Base-by-base conservation (phyloP, 2,113 vertebrate genomes). In the Podilymbus podiceps region DNA sequence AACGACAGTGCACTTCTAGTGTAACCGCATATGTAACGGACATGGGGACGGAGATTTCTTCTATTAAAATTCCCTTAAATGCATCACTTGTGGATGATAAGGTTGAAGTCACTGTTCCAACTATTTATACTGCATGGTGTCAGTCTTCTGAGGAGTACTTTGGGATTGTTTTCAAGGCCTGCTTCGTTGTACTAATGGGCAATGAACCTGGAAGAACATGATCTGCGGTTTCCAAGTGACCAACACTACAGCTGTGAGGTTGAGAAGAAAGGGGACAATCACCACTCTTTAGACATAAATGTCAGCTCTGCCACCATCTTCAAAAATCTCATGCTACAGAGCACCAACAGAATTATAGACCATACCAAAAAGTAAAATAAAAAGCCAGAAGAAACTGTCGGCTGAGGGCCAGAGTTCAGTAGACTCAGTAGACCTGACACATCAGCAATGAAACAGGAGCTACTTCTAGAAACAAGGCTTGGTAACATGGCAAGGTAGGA, bases 61-160 rank as follows among this genome's bases (percentile, higher is more conserved):
- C 10, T 13, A 9, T 47, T 59, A 49, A 58, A 73, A 77, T 23
- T 50, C 10, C 6, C 50, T 7, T 6, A 71, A 63, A 86, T 13
- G 13, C 6, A 52, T 9, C 8, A 28, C 5, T 2, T 33, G 7
- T n/a, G 8, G 13, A 3, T 5, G 17, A 31, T 42, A 42, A 69
- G 5, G 6, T 24, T 71, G 63, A 71, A 35, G 47, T 85, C 21
- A 22, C 19, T 3, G 38, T 83, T 88, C 2, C 31, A 73, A 27
- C 3, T 10, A 35, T 25, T 52, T 52, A 52, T 8, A 2, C 17
- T 23, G 5, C 0, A 0, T n/a, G 11, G 5, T 59, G 28, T 35
- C 2, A 9, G 27, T 28, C 23, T 73, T 79, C 50, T 5, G 6
- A n/a, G 21, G 1, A 76, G 8, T 7, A 15, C 9, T 87, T 62